Percentiles rank a stretch among this genome's conserved stretches.
Evolutionary conservation across 1,140 invertebrate species (phyloP).

Genomic region (Probaryconus sp.): DNA sequence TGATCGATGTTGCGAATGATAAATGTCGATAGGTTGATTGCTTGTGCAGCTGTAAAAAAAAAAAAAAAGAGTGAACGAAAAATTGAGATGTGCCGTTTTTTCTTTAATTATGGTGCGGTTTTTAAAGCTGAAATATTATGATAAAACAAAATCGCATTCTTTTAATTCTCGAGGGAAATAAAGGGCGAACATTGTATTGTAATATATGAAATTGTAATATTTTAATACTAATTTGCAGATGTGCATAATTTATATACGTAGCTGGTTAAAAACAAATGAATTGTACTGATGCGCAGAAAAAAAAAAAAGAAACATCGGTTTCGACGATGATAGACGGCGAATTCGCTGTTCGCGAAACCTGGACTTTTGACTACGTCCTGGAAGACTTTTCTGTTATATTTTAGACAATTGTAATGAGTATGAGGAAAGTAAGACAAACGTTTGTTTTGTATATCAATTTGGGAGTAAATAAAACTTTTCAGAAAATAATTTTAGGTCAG

Average conservation of each 20-base stretch:
- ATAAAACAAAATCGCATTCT: too few relatives aligned
- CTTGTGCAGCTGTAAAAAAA: too few relatives aligned
- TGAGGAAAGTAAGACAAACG: constrained; percentile 70
- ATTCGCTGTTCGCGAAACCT: constrained; percentile 67
- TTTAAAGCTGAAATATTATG: too few relatives aligned
- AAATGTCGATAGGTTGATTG: too few relatives aligned
- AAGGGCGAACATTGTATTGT: constrained; percentile 73
- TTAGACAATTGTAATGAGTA: constrained; percentile 76
- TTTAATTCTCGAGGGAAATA: constrained; percentile 66
- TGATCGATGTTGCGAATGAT: too few relatives aligned
- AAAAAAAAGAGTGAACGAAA: too few relatives aligned
- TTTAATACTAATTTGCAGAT: constrained; percentile 79
- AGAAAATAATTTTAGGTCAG: too few relatives aligned
- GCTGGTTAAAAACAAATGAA: constrained; percentile 72
- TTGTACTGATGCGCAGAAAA: constrained; percentile 70
- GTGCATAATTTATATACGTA: constrained; percentile 77
- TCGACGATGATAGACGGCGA: constrained; percentile 70
- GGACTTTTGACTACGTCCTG: constrained; percentile 67
- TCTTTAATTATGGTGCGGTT: too few relatives aligned
- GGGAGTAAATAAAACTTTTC: constrained; percentile 77
- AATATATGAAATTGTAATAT: constrained; percentile 79
- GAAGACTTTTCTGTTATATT: constrained; percentile 76
- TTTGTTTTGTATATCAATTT: constrained; percentile 79
- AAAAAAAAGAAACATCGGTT: constrained; percentile 65
- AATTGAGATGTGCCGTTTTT: too few relatives aligned